Conservation (phyloP, 2,113 vertebrate species). For the Pelecanoides urinatrix region DNA sequence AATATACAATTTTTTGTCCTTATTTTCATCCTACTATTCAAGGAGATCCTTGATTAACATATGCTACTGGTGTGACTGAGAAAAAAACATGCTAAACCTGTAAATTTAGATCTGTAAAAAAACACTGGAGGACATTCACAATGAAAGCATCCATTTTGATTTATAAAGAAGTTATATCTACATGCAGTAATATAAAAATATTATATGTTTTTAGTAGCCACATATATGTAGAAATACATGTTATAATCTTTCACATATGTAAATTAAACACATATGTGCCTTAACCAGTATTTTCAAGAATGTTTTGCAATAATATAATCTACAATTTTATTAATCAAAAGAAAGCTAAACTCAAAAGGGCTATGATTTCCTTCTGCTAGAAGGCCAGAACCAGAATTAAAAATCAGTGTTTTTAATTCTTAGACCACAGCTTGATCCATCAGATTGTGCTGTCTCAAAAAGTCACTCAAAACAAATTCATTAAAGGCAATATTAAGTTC, state of each 20-base stretch:
- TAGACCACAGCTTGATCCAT: background rate
- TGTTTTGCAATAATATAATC: background rate
- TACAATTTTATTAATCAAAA: background rate
- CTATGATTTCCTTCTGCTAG: background rate
- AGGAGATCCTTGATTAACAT: background rate
- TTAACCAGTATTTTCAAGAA: background rate
- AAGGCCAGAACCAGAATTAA: background rate
- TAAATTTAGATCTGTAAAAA: background rate
- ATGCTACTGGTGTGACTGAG: background rate
- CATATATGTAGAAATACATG: fast-evolving
- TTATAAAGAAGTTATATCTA: background rate
- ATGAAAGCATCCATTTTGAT: background rate
- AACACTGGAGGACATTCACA: background rate
- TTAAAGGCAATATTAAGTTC: background rate
- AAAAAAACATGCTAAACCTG: background rate
- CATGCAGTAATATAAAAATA: background rate
- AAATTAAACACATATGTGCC: background rate
- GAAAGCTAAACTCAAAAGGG: background rate
- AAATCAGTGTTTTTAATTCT: background rate
- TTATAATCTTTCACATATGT: fast-evolving
- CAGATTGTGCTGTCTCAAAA: background rate
- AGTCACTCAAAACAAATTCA: background rate
- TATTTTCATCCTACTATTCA: background rate
- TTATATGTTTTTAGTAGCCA: background rate
- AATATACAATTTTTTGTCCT: background rate